Percentiles rank a stretch among this genome's conserved stretches.
phyloP scores from a whole-genome alignment of 2,113 vertebrate genomes.

The Laticauda colubrina region DNA sequence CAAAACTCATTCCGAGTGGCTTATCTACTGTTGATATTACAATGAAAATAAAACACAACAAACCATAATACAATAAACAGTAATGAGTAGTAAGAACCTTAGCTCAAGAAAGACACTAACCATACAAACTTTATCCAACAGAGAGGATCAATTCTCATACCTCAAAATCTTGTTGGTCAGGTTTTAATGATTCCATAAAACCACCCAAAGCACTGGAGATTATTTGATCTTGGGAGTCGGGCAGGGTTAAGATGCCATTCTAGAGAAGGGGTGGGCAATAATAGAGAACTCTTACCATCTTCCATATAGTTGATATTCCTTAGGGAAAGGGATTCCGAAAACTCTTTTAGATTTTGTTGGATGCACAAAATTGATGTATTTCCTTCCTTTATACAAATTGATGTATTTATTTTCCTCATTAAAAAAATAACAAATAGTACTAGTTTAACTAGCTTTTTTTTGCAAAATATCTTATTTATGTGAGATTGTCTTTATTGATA shows the following conservation, averaged over 20 bases:
- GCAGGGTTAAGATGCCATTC: not conserved
- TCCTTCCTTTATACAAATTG: not conserved
- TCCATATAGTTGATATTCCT: not conserved
- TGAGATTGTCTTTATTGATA: slow-evolving; percentile 48
- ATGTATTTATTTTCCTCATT: too few relatives aligned
- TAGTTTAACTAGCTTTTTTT: not conserved
- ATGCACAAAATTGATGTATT: not conserved
- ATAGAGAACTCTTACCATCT: not conserved
- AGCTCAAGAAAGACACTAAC: not conserved
- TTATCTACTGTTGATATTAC: not conserved
- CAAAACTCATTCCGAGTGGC: not conserved
- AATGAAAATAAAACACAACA: not conserved
- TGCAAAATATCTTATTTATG: not conserved
- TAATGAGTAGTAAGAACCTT: not conserved
- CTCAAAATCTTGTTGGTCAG: not conserved
- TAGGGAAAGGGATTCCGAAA: not conserved
- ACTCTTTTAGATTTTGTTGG: not conserved
- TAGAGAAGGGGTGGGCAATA: not conserved
- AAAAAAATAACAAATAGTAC: not conserved
- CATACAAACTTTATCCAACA: not conserved
- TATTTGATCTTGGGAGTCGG: not conserved
- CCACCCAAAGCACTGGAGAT: not conserved
- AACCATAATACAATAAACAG: not conserved
- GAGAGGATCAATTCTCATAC: not conserved
- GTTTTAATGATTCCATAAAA: not conserved